These are phyloP conservation scores for Oryctolagus cuniculus DNA, from an alignment of 2,113 vertebrate species.

Conservation along the genomic window DNA sequence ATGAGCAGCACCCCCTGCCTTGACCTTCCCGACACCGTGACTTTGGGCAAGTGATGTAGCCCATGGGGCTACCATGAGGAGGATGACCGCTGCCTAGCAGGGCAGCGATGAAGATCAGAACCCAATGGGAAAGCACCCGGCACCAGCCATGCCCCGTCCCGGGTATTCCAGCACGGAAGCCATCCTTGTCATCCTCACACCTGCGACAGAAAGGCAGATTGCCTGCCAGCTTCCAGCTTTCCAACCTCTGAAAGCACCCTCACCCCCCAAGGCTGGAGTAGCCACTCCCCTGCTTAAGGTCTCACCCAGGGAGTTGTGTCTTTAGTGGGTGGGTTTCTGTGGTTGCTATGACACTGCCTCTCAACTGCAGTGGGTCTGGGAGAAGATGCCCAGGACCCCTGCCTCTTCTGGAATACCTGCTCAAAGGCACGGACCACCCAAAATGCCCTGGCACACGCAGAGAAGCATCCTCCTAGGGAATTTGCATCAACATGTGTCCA, in stretches of 20 bases:
- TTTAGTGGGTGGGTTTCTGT: neutral
- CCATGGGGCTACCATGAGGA: neutral
- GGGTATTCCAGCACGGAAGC: neutral
- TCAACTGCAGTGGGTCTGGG: neutral
- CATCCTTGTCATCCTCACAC: neutral
- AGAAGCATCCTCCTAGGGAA: neutral
- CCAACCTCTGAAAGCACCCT: neutral
- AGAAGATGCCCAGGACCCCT: neutral
- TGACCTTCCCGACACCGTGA: neutral
- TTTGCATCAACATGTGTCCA: neutral
- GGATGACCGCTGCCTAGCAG: neutral
- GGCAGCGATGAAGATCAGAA: neutral
- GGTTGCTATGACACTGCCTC: neutral
- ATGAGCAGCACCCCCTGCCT: neutral
- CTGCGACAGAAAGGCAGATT: neutral
- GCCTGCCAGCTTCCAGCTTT: neutral
- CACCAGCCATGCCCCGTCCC: neutral
- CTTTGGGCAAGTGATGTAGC: neutral
- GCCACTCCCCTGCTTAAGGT: neutral
- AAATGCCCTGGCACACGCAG: no score
- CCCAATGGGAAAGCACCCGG: neutral
- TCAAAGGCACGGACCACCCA: neutral
- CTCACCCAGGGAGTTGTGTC: neutral
- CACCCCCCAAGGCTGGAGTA: neutral
- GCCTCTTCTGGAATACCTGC: neutral